phyloP scores from a whole-genome alignment of 2,888 invertebrate species.

The Shargacucullia verbasci region DNA sequence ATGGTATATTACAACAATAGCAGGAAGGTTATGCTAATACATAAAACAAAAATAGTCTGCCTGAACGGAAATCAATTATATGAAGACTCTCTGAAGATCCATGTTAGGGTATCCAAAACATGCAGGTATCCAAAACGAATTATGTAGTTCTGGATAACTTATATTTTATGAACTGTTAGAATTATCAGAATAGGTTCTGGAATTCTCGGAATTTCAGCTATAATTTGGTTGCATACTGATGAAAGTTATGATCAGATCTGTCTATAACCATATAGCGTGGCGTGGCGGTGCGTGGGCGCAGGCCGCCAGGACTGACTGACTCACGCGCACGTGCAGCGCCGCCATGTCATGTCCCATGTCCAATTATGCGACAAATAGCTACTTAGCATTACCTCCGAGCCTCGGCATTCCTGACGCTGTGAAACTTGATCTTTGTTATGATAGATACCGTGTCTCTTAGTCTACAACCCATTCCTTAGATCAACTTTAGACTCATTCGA shows the following conservation, averaged over 20 bases:
- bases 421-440: slow-evolving; percentile 50
- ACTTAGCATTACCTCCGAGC: slow-evolving; percentile 55
- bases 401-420: slow-evolving; percentile 46
- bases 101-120: background rate
- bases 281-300: slow-evolving; percentile 49
- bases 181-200: slow-evolving; percentile 2
- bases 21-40: too few relatives aligned
- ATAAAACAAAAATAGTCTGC: too few relatives aligned
- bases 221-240: slow-evolving; percentile 21
- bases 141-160: background rate
- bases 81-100: too few relatives aligned
- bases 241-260: slow-evolving; percentile 48
- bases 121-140: background rate
- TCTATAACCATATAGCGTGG: slow-evolving; percentile 31
- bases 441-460: slow-evolving; percentile 17
- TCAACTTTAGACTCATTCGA: slow-evolving; percentile 28
- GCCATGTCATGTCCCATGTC: slow-evolving; percentile 71
- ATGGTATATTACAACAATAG: too few relatives aligned
- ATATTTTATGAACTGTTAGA: too few relatives aligned
- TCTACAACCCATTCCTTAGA: slow-evolving; percentile 35
- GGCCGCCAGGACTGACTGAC: slow-evolving; percentile 60
- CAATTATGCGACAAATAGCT: slow-evolving; percentile 71
- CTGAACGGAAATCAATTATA: too few relatives aligned
- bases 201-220: slow-evolving; percentile 38
- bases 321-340: slow-evolving; percentile 75